These are phyloP conservation scores for Conistra vaccinii DNA, from an alignment of 2,888 invertebrate species.

Conservation along the genomic window DNA sequence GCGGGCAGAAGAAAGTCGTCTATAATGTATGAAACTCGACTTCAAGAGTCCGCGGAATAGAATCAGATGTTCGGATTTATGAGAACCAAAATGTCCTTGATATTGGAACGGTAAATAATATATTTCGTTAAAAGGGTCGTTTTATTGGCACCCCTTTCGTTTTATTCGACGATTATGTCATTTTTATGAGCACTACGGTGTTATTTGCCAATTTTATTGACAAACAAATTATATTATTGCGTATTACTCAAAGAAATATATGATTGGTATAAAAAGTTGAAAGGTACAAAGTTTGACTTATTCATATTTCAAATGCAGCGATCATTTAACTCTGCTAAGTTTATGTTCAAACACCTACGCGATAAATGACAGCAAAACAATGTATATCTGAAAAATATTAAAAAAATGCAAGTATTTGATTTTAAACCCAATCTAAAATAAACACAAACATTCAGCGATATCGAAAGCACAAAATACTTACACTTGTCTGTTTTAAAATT, in stretches of 20 bases:
- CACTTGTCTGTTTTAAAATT: not conserved
- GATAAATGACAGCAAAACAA: not conserved
- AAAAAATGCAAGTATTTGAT: not conserved
- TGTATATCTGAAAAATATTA: too few species aligned
- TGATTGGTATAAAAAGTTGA: not conserved
- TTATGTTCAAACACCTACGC: not conserved
- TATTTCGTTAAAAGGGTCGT: slow-evolving; percentile 84
- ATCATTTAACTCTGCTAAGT: not conserved
- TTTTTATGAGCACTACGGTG: slow-evolving; percentile 83
- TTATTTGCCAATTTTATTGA: slow-evolving; percentile 84
- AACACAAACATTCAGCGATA: not conserved
- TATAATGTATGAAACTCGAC: not conserved
- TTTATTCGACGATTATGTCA: slow-evolving; percentile 87
- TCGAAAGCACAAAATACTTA: not conserved
- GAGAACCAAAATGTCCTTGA: slow-evolving; percentile 77
- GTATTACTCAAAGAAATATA: slow-evolving; percentile 20
- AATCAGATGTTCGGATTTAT: slow-evolving; percentile 78
- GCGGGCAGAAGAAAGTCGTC: too few species aligned
- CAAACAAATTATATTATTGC: slow-evolving; percentile 79
- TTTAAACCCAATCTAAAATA: slow-evolving; percentile 2
- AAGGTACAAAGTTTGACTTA: not conserved
- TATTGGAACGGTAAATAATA: slow-evolving; percentile 86
- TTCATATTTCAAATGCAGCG: not conserved
- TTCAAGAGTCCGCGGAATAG: slow-evolving; percentile 68
- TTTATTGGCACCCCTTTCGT: slow-evolving; percentile 88